Base-by-base conservation (phyloP, 2,113 vertebrate species). In the Mesembrinibis cayennensis region DNA sequence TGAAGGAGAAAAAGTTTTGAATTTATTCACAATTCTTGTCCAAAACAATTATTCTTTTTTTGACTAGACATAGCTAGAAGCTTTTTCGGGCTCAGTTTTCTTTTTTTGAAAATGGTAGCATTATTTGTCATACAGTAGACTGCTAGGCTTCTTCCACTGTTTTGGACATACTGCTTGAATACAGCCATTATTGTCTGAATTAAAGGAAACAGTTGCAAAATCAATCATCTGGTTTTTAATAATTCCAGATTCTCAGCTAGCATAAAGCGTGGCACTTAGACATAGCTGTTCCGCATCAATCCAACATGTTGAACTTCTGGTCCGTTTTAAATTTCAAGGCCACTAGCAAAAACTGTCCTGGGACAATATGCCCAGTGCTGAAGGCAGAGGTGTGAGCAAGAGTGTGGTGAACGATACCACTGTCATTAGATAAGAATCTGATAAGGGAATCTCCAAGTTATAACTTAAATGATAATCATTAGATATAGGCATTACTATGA, bases 201-300 rank as follows among this genome's bases (percentile, higher is more conserved):
- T 65, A 80, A 69, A 77, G 18, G 58, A 85, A 92, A 77, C 14
- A 80, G 62, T 91, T 96, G 50, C n/a, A 82, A 79, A 96, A 90
- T 91, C 49, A 82, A 29, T 95, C 47, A 52, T 95, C 38, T 92
- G 1, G 25, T 79, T 82, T 87, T 91, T 62, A 91, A 66, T 87
- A 65, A 82, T 77, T 87, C 70, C 63, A 77, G 50, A 77, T 66
- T 76, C 2, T 11, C 61, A 76, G 34, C 44, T 70, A 65, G 56
- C 56, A 49, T 66, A 45, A 82, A 65, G 7, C 30, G 30, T 32
- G 16, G 11, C 36, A 52, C 9, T 71, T 73, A 70, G 30, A n/a
- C 16, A 6, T 40, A 79, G 49, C 14, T 56, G 6, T n/a, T 78
- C 38, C 76, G 25, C 25, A n/a, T 76, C 61, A 56, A 9, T 78